A percentile compares a stretch with the other conserved stretches of the same genome.
phyloP scores from a whole-genome alignment of 2,113 vertebrate genomes.

The Callopanchax toddi region DNA sequence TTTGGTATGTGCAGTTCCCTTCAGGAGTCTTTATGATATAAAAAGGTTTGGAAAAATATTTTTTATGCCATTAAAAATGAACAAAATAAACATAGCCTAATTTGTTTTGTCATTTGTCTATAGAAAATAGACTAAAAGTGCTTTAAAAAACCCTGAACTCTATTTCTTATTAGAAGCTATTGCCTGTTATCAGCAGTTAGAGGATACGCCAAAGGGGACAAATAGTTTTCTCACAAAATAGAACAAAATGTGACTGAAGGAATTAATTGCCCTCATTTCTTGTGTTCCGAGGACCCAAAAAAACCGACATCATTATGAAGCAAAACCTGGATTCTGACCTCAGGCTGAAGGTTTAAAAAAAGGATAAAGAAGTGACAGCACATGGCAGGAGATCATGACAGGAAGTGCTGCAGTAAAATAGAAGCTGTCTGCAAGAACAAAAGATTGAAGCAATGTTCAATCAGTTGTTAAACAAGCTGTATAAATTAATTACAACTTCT shows the following conservation, averaged over 20 bases:
- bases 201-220: background rate
- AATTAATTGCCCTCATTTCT: background rate
- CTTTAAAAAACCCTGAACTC: background rate
- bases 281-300: background rate
- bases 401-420: constrained; percentile 22
- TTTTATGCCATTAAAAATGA: background rate
- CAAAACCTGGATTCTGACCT: background rate
- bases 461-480: constrained; percentile 46
- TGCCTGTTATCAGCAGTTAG: background rate
- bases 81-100: background rate
- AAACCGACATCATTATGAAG: background rate
- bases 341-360: background rate
- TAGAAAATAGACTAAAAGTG: background rate
- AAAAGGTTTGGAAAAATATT: background rate
- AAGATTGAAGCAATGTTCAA: constrained; percentile 16
- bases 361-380: constrained; percentile 18
- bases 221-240: too few species aligned
- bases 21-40: background rate
- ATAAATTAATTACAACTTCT: constrained; percentile 40
- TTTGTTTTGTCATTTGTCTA: background rate
- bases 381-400: constrained; percentile 11
- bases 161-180: background rate
- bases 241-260: too few species aligned
- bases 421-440: too few species aligned
- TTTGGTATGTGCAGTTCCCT: background rate